These are phyloP conservation scores for Aptenodytes patagonicus DNA, from an alignment of 2,113 vertebrate genomes.

Conservation along the genomic window DNA sequence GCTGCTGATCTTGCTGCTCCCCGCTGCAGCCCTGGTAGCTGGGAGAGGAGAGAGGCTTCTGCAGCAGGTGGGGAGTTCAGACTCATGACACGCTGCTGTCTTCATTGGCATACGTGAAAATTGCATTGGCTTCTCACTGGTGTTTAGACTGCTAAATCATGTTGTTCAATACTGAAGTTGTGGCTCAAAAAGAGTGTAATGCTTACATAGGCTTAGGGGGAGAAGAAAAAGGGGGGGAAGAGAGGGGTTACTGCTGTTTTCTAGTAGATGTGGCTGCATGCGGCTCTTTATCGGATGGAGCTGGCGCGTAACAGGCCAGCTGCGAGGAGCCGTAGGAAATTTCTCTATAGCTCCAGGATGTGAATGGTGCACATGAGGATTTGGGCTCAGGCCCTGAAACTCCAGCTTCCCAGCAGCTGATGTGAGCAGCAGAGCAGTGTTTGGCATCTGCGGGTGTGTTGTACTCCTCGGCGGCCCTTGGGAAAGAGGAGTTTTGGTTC, in stretches of 20 bases:
- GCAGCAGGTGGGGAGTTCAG: neutral
- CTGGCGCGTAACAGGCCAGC: too few species aligned
- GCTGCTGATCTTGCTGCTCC: neutral
- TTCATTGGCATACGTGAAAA: rapidly evolving
- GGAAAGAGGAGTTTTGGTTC: neutral
- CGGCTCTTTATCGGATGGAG: neutral
- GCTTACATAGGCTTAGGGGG: rapidly evolving
- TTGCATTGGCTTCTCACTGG: neutral
- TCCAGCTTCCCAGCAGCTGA: neutral
- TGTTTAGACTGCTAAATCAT: neutral
- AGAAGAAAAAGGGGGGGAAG: neutral
- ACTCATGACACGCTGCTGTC: rapidly evolving
- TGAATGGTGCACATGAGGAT: rapidly evolving
- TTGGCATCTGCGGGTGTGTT: rapidly evolving
- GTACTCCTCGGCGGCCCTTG: rapidly evolving
- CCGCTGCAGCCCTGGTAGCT: neutral
- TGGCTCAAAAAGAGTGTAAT: neutral
- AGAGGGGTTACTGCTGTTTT: neutral
- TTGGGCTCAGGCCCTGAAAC: neutral
- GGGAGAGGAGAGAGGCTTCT: neutral
- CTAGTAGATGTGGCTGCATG: rapidly evolving
- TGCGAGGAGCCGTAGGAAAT: neutral
- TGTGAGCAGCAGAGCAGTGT: neutral
- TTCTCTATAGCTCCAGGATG: neutral
- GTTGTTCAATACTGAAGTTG: too few species aligned